Conservation (phyloP, 2,888 invertebrate species). For the Drepanosiphum platanoidis region DNA sequence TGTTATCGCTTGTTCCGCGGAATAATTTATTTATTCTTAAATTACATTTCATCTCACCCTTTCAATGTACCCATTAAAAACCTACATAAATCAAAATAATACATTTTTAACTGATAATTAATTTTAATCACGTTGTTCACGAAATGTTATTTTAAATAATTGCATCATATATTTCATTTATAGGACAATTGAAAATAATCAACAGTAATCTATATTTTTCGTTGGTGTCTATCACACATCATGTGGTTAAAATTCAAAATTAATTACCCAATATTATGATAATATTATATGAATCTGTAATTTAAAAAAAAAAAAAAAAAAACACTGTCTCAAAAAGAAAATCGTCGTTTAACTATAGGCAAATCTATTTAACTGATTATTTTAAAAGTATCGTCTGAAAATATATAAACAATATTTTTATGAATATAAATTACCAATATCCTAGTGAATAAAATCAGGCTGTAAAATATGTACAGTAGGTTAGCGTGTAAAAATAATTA, state of each 20-base stretch:
- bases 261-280: no score
- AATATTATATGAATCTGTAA: no score
- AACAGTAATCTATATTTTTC: neutral
- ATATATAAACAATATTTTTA: neutral
- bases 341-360: neutral
- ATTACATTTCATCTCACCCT: constrained; percentile 13
- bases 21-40: constrained; percentile 59
- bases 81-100: constrained; percentile 17
- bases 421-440: neutral
- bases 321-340: neutral
- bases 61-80: constrained; percentile 33
- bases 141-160: constrained; percentile 17
- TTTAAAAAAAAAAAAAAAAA: no score
- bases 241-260: no score
- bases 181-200: neutral
- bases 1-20: constrained; percentile 38
- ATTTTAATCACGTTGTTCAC: neutral
- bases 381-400: no score
- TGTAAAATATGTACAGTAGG: neutral
- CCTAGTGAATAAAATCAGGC: neutral
- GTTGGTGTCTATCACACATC: no score
- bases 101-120: constrained; percentile 16
- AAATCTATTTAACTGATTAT: neutral
- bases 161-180: constrained; percentile 6
- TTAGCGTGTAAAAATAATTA: neutral